phyloP scores from a whole-genome alignment of 2,888 invertebrate species.

The Yponomeuta evonymella region DNA sequence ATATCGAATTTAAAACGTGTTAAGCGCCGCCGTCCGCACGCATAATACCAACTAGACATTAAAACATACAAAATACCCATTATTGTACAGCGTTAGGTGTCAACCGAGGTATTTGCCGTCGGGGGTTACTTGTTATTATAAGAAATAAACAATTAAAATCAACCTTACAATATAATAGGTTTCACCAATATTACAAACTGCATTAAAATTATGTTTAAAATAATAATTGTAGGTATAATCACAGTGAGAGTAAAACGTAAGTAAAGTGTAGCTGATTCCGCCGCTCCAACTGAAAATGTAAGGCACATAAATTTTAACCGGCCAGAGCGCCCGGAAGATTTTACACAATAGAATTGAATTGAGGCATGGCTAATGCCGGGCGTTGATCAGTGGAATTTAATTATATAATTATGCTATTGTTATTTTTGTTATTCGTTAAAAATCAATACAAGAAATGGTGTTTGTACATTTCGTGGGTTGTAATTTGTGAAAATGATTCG shows the following conservation, averaged over 20 bases:
- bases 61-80: constrained; percentile 64
- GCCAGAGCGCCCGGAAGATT: no score
- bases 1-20: constrained; percentile 61
- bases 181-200: constrained; percentile 26
- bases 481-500: constrained; percentile 6
- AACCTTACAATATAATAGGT: constrained; percentile 28
- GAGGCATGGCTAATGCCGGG: no score
- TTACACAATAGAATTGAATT: no score
- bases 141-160: constrained; percentile 39
- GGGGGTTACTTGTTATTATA: constrained; percentile 35
- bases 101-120: constrained; percentile 38
- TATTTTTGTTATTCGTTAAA: not conserved
- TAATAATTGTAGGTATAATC: constrained; percentile 12
- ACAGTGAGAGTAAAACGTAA: constrained; percentile 8
- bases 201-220: constrained; percentile 16
- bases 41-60: constrained; percentile 45
- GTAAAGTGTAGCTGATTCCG: not conserved
- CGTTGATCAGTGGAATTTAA: no score
- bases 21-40: constrained; percentile 53
- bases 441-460: constrained; percentile 30
- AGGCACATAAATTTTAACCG: constrained; percentile 8
- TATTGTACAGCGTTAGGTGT: constrained; percentile 51
- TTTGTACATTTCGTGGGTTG: constrained; percentile 48
- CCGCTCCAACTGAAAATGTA: constrained; percentile 7
- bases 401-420: not conserved